Base-by-base conservation (phyloP, 2,888 invertebrate genomes). In the Lepeophtheirus nordmannii region DNA sequence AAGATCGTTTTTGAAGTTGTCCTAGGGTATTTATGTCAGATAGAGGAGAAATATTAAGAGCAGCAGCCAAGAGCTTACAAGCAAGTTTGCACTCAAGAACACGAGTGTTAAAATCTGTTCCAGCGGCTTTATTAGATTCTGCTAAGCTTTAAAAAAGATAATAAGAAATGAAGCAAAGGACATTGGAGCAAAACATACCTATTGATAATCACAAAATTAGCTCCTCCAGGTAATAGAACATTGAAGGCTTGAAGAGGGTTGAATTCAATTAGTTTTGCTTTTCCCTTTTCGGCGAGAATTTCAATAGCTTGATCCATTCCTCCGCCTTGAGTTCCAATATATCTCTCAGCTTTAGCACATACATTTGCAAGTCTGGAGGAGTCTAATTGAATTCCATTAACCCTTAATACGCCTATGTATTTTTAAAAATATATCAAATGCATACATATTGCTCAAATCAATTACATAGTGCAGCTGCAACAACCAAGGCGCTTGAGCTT, bases 241-340 rank as follows among this genome's bases (percentile, higher is more conserved):
- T 87, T 83, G 40, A 80, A 80, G 8, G 86, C 84, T 68, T 81
- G 80, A 67, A 96, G 76, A 0, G 98, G 98, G 73, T 89, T 82
- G 79, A 96, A 98, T 72, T 92, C 87, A 70, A 98, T 97, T 72
- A 87, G 82, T 75, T 92, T 92, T 0, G 96, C 91, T 72, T 84
- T 84, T 69, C 87, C 84, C 64, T 73, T 69, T 64, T 78, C 83
- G 3, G 89, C 97, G 57, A 96, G 81, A 76, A 94, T 89, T 64
- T 91, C 92, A 72, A 96, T 94, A 0, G 98, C 96, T 78, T 99
- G 98, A 77, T 99, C 98, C 98, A 99, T 99, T 68, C 98, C 98
- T 56, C 98, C 98, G 30, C 98, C 97, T 56, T 65, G 87, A 1
- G 97, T 96, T 23, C 98, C 98, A 71, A 99, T 93, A 72, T 89